These are phyloP conservation scores for Holacanthus passer DNA, from an alignment of 2,113 vertebrate genomes.

Conservation along the genomic window DNA sequence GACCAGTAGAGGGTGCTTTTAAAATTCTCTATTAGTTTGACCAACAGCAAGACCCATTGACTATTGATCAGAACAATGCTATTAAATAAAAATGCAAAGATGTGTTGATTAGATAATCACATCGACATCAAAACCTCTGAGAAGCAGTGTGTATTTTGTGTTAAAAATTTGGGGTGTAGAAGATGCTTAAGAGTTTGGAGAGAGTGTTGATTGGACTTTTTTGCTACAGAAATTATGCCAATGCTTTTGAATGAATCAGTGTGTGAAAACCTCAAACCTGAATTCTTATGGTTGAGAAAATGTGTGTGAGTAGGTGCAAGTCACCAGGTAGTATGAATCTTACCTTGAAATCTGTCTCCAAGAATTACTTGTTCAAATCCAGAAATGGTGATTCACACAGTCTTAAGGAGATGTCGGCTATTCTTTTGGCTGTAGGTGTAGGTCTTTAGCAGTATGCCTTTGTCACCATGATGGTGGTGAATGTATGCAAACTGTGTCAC, in stretches of 20 bases:
- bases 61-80: too few relatives aligned
- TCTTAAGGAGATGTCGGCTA: not conserved
- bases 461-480: conserved; percentile 24
- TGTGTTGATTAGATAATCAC: too few relatives aligned
- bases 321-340: not conserved
- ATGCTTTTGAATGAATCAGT: not conserved
- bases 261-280: not conserved
- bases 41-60: too few relatives aligned
- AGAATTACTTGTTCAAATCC: not conserved
- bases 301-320: not conserved
- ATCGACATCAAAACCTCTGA: too few relatives aligned
- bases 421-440: conserved; percentile 7
- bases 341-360: not conserved
- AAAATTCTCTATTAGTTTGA: too few relatives aligned
- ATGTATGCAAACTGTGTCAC: conserved; percentile 47
- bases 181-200: not conserved
- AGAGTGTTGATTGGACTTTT: not conserved
- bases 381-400: conserved; percentile 6
- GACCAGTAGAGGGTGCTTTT: not conserved
- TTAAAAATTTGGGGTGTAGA: too few relatives aligned
- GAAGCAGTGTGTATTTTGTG: too few relatives aligned
- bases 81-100: too few relatives aligned
- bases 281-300: not conserved
- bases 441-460: conserved; percentile 3
- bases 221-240: not conserved